A percentile compares a stretch with the other conserved stretches of the same genome.
phyloP scores from a whole-genome alignment of 23 tunicate genomes.

The Diplosoma virens region DNA sequence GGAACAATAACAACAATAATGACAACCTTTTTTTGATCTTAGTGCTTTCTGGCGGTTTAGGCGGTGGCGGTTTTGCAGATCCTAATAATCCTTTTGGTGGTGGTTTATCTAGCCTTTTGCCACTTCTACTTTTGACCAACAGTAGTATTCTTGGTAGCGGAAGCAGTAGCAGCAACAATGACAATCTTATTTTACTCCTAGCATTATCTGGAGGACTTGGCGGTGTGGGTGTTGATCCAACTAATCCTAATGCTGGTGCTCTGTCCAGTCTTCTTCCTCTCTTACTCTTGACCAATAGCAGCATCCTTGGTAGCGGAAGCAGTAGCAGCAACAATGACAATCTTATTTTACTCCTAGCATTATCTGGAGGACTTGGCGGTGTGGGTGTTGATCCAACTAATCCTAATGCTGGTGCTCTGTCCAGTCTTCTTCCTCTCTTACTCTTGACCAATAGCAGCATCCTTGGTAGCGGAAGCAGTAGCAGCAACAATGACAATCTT shows the following conservation, averaged over 20 bases:
- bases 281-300: neutral
- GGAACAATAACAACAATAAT: neutral
- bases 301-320: neutral
- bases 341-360: neutral
- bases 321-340: neutral
- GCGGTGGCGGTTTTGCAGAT: neutral
- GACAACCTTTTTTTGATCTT: neutral
- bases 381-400: neutral
- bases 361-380: slow-evolving; percentile 17
- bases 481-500: neutral
- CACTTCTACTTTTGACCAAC: neutral
- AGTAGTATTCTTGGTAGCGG: neutral
- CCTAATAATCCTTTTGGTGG: too few relatives aligned
- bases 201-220: neutral
- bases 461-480: neutral
- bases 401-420: neutral
- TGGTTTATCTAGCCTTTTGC: neutral
- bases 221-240: neutral
- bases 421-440: neutral
- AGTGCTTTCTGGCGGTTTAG: neutral
- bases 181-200: neutral
- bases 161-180: neutral
- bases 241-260: neutral
- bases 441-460: neutral
- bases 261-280: neutral